Conservation (phyloP, 2,113 vertebrate species). For the Aix galericulata region DNA sequence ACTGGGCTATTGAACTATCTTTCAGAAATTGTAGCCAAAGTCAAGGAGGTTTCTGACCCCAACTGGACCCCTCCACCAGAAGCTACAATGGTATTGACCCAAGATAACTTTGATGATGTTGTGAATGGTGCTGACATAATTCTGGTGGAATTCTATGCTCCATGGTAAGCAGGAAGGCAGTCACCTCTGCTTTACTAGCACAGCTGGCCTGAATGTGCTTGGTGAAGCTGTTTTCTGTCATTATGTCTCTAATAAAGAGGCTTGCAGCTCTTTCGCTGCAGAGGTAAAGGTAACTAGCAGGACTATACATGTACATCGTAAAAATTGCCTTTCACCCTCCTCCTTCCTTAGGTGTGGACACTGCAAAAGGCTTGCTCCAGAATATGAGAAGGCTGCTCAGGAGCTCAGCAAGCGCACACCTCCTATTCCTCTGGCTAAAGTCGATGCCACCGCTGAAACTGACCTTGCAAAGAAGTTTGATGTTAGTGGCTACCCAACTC, state of each 20-base stretch:
- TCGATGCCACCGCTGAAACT: constrained; percentile 85
- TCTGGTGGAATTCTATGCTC: constrained; percentile 98
- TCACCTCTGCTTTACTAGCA: background rate
- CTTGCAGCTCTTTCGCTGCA: background rate
- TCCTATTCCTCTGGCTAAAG: constrained; percentile 91
- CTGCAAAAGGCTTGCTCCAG: constrained; percentile 94
- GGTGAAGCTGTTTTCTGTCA: background rate
- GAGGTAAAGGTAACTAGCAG: background rate
- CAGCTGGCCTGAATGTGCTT: background rate
- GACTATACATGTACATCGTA: background rate
- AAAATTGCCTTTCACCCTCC: background rate
- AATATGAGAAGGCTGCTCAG: constrained; percentile 94
- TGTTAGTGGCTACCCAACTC: constrained; percentile 90
- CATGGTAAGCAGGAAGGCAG: constrained; percentile 83
- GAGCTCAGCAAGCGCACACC: constrained; percentile 85
- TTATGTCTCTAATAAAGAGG: background rate
- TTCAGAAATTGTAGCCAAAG: constrained; percentile 89
- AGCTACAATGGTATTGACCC: constrained; percentile 90
- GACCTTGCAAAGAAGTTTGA: constrained; percentile 87
- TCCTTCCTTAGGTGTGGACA: constrained; percentile 89
- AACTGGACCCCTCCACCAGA: constrained; percentile 93
- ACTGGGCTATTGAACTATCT: background rate
- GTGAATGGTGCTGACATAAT: constrained; percentile 93
- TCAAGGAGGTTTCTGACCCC: constrained; percentile 90
- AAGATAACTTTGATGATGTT: constrained; percentile 89